Evolutionary conservation across 2,888 invertebrate genomes (phyloP).

Genomic region (Lochmaea capreae): DNA sequence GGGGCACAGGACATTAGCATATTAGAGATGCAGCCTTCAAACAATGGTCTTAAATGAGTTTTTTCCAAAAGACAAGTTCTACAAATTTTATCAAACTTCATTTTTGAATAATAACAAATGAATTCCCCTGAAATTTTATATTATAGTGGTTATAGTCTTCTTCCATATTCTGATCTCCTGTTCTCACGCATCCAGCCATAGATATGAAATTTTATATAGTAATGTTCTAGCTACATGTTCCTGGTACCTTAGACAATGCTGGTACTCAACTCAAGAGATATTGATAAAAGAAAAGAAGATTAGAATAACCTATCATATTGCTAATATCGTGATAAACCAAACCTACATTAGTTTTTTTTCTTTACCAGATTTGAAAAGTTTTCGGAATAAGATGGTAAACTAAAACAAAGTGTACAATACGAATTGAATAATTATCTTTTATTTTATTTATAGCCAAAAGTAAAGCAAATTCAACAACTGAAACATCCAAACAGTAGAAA

Average conservation of each 20-base stretch:
- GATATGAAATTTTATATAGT: too few species aligned
- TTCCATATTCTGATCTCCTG: too few species aligned
- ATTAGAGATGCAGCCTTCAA: conserved; percentile 61
- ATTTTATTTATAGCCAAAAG: conserved; percentile 62
- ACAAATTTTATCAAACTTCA: conserved; percentile 64
- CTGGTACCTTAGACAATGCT: too few species aligned
- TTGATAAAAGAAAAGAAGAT: neutral
- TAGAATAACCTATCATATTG: conserved; percentile 2
- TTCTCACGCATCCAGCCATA: too few species aligned
- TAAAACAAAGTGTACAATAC: neutral
- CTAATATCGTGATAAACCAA: neutral
- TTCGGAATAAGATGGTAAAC: neutral
- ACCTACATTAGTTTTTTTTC: too few species aligned
- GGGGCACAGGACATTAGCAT: conserved; percentile 64
- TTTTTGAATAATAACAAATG: conserved; percentile 31
- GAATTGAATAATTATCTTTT: neutral
- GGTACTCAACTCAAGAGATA: too few species aligned
- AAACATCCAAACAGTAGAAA: conserved; percentile 90
- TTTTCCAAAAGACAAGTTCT: conserved; percentile 62
- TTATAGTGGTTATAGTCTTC: too few species aligned
- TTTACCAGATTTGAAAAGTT: neutral
- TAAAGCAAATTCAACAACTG: conserved; percentile 70
- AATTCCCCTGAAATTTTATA: too few species aligned
- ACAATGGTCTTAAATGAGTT: conserved; percentile 60
- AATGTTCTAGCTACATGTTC: too few species aligned